Base-by-base conservation (phyloP, 2,888 invertebrate genomes). In the Salticus scenicus region DNA sequence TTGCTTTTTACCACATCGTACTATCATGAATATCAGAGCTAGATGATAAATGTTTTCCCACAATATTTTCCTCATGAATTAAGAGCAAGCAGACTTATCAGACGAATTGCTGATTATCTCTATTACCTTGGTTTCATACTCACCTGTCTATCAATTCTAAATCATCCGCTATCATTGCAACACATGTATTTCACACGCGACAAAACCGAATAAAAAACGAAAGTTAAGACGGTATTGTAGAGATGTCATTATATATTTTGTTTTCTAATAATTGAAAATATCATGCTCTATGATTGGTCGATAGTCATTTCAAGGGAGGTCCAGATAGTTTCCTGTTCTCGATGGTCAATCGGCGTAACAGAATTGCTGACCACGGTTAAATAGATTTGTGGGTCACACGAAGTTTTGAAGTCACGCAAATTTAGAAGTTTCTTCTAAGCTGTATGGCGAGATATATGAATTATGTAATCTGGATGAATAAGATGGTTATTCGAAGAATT, bases 361-460 rank as follows among this genome's bases (percentile, higher is more conserved):
- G 42, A 73, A 57, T 57, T 57, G 67, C 67, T 77, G 83, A 84
- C 83, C 77, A 84, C 67, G 83, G 67, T 84, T 72, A 73, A 64
- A 10, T 66, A 67, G 37, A 41, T 73, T 72, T 63, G 83, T 84
- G 73, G 83, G 83, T 84, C 83, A 73, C 33, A 64, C 17, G 31
- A 27, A 37, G 28, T 47, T 70, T 64, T n/a, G 27, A 28, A 31
- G 72, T 70, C 63, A 70, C 70, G 71, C 78, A 71, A 51, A 71
- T 47, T 76, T 31, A 30, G 7, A 20, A 57, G 57, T 8, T 5
- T 57, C 17, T 24, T 57, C 24, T 57, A 24, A 20, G 57, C 10
- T 37, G 24, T 24, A 24, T 47, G 42, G 42, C 42, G 42, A 47
- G 17, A 17, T 24, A 4, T n/a, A 57, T 57, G 57, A 57, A 12